phyloP scores from a whole-genome alignment of 2,888 invertebrate species.

The Pterobdella sp. region DNA sequence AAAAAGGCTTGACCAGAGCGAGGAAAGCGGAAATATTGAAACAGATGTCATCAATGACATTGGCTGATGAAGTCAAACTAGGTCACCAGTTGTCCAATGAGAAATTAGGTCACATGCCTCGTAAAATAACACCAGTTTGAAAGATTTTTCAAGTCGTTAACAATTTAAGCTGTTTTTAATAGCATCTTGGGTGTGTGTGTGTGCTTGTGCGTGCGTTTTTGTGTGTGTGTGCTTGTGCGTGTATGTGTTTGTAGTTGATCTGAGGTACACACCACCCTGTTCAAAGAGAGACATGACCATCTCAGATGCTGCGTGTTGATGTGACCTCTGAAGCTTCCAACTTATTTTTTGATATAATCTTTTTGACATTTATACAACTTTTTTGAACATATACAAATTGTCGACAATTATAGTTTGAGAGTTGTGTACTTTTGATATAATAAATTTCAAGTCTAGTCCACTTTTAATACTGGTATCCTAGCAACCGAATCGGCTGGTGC shows the following conservation, averaged over 20 bases:
- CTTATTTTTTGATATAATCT: too few relatives aligned
- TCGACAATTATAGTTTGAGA: not conserved
- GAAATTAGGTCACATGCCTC: not conserved
- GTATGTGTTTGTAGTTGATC: not conserved
- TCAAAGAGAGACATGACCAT: too few relatives aligned
- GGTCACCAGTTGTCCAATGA: conserved; percentile 13
- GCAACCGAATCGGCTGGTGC: not conserved
- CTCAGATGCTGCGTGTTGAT: too few relatives aligned
- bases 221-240: not conserved
- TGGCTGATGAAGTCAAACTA: conserved; percentile 1
- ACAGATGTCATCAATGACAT: not conserved
- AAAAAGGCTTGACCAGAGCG: not conserved
- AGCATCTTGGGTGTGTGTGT: conserved; percentile 13
- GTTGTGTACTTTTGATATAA: too few relatives aligned
- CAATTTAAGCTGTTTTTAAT: too few relatives aligned
- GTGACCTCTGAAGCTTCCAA: too few relatives aligned
- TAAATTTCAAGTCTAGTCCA: too few relatives aligned
- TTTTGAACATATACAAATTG: not conserved
- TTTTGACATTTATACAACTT: too few relatives aligned
- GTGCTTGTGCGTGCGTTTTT: not conserved
- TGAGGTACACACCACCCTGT: too few relatives aligned
- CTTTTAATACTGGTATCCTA: not conserved
- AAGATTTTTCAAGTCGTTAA: not conserved
- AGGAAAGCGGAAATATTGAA: conserved; percentile 11
- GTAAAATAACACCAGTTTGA: not conserved